These are phyloP conservation scores for Pristionchus mayeri DNA, from an alignment of 2,888 invertebrate species.

Conservation along the genomic window DNA sequence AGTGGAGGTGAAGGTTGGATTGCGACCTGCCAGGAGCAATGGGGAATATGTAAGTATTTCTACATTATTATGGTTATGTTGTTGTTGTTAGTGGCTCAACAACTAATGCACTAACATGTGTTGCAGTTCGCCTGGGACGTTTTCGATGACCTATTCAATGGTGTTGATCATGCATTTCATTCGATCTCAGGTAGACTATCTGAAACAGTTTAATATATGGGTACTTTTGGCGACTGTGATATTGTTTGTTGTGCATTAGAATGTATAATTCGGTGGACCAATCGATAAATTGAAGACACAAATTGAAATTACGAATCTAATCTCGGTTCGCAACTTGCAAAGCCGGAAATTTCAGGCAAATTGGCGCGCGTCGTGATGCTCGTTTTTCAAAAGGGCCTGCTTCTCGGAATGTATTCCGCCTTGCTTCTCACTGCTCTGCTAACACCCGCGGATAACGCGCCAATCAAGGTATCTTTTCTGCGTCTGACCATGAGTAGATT, in stretches of 20 bases:
- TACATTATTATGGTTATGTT: too few relatives aligned
- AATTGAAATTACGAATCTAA: too few relatives aligned
- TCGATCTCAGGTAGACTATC: slow-evolving; percentile 8
- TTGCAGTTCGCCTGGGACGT: slow-evolving; percentile 17
- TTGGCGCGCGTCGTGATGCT: neutral
- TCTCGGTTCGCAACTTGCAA: too few relatives aligned
- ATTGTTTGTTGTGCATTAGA: neutral
- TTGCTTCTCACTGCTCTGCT: neutral
- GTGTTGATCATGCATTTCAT: neutral
- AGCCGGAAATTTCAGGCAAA: neutral
- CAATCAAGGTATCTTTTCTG: slow-evolving; percentile 3
- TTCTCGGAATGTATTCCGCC: slow-evolving; percentile 6
- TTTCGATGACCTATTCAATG: slow-evolving; percentile 19
- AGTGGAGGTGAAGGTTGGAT: neutral
- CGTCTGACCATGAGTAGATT: too few relatives aligned
- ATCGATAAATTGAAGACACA: too few relatives aligned
- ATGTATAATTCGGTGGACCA: too few relatives aligned
- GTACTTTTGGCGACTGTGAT: too few relatives aligned
- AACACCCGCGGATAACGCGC: neutral
- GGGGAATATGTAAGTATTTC: neutral
- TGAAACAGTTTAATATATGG: too few relatives aligned
- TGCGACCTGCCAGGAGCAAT: neutral
- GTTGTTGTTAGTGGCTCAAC: too few relatives aligned
- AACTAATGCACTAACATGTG: too few relatives aligned
- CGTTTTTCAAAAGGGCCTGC: slow-evolving; percentile 6